phyloP scores from a whole-genome alignment of 2,113 vertebrate species.

The Nothocercus nigrocapillus region DNA sequence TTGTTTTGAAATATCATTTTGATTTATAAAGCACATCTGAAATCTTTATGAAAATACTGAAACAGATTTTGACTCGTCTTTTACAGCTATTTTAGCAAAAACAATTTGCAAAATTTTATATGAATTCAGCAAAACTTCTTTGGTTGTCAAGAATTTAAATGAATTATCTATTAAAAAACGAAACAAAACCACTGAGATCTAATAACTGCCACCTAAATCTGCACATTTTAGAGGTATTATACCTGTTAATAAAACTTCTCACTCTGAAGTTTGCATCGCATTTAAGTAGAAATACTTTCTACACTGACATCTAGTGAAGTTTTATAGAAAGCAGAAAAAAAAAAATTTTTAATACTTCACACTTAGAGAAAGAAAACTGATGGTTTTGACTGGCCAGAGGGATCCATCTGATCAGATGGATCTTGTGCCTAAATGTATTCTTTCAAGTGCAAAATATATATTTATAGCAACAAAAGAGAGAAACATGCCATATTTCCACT shows the following conservation, averaged over 20 bases:
- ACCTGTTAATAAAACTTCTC: background rate
- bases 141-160: background rate
- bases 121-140: background rate
- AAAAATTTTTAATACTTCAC: background rate
- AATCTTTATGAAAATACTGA: background rate
- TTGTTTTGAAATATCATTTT: background rate
- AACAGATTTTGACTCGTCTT: background rate
- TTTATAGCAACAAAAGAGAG: background rate
- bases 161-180: background rate
- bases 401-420: background rate
- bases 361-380: background rate
- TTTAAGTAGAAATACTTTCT: conserved; percentile 30
- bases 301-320: conserved; percentile 73
- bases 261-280: background rate
- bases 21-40: background rate
- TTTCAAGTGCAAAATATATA: background rate
- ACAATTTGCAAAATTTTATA: background rate
- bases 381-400: background rate
- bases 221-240: background rate
- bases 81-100: background rate
- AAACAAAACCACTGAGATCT: background rate
- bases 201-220: background rate
- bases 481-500: background rate
- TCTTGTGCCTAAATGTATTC: background rate
- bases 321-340: conserved; percentile 16